These are phyloP conservation scores for Drosophila gaucha DNA, from an alignment of 2,888 invertebrate species.

Conservation along the genomic window DNA sequence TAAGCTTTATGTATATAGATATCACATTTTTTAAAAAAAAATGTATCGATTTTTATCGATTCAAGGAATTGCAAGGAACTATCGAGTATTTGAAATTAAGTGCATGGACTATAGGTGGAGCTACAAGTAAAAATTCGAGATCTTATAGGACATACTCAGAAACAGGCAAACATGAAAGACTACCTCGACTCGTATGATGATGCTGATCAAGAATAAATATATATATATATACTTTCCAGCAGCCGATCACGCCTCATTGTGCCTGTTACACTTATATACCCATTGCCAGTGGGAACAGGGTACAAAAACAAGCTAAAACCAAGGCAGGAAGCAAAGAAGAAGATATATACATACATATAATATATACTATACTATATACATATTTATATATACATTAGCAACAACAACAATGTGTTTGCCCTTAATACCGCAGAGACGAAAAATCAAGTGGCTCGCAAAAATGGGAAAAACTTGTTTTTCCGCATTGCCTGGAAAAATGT, in stretches of 20 bases:
- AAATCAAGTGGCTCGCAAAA: conserved; percentile 63
- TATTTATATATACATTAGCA: background rate
- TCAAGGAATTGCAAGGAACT: no score
- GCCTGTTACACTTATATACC: no score
- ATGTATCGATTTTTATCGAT: background rate
- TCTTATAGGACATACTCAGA: no score
- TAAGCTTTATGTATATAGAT: no score
- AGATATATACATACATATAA: background rate
- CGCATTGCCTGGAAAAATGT: conserved; percentile 77
- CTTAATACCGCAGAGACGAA: conserved; percentile 57
- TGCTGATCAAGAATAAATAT: no score
- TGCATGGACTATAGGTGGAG: no score
- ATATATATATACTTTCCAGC: no score
- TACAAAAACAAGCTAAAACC: background rate
- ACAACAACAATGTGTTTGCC: conserved; percentile 46
- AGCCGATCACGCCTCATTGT: no score
- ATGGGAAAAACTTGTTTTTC: conserved; percentile 77
- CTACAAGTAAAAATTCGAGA: conserved; percentile 10
- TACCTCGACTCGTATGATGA: background rate
- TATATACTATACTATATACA: background rate
- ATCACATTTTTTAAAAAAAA: no score
- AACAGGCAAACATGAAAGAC: no score
- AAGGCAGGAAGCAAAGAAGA: conserved; percentile 5
- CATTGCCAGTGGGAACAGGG: conserved; percentile 13
- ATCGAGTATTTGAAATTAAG: no score